Evolutionary conservation across 2,797 vertebrate species (phyloP), one percentile per base, ranked within the genome.

Genomic region (Sardinella longiceps): DNA sequence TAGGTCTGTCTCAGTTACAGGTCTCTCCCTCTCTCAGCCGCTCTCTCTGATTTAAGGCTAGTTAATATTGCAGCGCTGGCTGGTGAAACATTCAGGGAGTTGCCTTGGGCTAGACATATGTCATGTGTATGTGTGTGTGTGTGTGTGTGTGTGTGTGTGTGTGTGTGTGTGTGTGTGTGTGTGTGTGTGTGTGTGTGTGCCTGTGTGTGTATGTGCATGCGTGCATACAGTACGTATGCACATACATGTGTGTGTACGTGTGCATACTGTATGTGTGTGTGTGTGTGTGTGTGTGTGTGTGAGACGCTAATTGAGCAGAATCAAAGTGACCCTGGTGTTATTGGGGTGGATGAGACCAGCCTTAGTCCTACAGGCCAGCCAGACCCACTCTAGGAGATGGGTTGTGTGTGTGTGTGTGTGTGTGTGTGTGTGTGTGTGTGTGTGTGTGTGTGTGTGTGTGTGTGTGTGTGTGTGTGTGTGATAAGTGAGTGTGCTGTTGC

Each of bases 31-130:
- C 66, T 83, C 30, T 37, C 23, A 50, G 25, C 58, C 46, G 48
- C 53, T 70, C 66, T 39, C 70, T 33, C 70, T 85, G 84, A 82
- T 85, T 88, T 84, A 85, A 87, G 83, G 80, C 46, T 66, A 43
- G 80, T 87, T 86, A 86, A 90, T 86, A 85, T 82, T 89, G 51
- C 80, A 85, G 85, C 53, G 3, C 18, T 23, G 70, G 80, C 83
- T 82, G 85, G 83, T 87, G 45, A 89, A 88, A 89, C 81, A 85
- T 89, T 87, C 70, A 89, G 83, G 28, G 82, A 51, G 60, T 85
- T 84, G 60, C 87, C 82, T 77, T 86, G 84, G 70, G 70, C 70
- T 77, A 39, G 15, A 77, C 33, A 10, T 48, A 25, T n/a, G n/a
- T 6, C n/a, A 9, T 63, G 60, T 30, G 60, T 30, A 25, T 30